Base-by-base conservation (phyloP, 2,888 invertebrate genomes). In the Stenoptilia bipunctidactyla region DNA sequence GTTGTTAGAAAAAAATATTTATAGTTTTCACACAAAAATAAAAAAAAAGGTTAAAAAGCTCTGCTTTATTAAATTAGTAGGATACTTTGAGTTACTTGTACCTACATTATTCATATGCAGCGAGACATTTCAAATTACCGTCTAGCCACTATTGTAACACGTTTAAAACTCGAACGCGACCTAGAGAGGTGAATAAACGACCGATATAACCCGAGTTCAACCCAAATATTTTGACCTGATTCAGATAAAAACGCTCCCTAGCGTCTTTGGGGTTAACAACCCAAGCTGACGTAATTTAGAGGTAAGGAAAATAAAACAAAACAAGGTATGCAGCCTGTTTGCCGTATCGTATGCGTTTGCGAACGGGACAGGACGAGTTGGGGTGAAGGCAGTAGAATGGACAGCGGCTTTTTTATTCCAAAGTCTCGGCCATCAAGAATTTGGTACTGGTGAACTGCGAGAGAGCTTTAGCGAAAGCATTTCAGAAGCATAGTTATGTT, bases 121-220 rank as follows among this genome's bases (percentile, higher is more conserved):
- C n/a, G 3, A 8, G 4, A 30, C 10, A 12, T 10, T 12, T 10
- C 10, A 30, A 30, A 30, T 10, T 30, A 10, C 4, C 30, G 9
- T 12, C 9, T n/a, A 30, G 30, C n/a, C 12, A 30, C 30, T 10
- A 10, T n/a, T 30, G 30, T 4, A 20, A 30, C 30, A n/a, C 30
- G 30, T 30, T 30, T 12, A 10, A 30, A 30, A 30, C 30, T 30
- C 30, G 46, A 57, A 48, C 61, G 50, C 63, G 75, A 72, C 77
- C 76, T 75, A 77, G 74, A 75, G 66, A 75, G 76, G 72, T 79
- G 72, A 77, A 76, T 58, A 77, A 72, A 75, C 76, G 68, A 43
- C 62, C 67, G 70, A 70, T 67, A 69, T 65, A 12, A 56, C 52
- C 56, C 42, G 66, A 63, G 68, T 70, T 73, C 74, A 77, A 69